Evolutionary conservation across 2,113 vertebrate genomes (phyloP).

Genomic region (Chaenocephalus aceratus): DNA sequence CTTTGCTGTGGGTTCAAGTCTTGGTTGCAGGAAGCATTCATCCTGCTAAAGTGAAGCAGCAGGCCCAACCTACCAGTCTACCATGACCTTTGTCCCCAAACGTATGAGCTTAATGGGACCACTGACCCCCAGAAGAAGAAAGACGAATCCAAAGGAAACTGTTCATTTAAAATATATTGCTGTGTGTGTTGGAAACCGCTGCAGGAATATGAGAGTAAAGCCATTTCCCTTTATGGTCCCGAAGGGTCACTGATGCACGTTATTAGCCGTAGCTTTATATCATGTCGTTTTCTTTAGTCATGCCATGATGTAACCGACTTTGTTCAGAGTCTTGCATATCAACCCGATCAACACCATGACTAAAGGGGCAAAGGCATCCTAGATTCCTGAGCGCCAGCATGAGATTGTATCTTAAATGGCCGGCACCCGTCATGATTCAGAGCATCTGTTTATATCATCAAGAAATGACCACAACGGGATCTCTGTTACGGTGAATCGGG

Average conservation of each 20-base stretch:
- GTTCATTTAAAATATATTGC: neutral
- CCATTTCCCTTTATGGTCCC: neutral
- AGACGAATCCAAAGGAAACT: neutral
- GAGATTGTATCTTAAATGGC: constrained; percentile 45
- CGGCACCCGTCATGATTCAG: constrained; percentile 58
- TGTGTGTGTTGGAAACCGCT: neutral
- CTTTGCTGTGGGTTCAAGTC: constrained; percentile 5
- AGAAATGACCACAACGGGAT: constrained; percentile 64
- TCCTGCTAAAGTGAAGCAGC: neutral
- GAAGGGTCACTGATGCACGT: neutral
- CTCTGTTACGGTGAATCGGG: constrained; percentile 47
- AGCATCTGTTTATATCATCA: constrained; percentile 78
- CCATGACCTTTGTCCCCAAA: neutral
- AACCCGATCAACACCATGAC: constrained; percentile 19
- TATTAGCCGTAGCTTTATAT: neutral
- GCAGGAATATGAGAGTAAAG: neutral
- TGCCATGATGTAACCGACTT: neutral
- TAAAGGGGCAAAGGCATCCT: constrained; percentile 32
- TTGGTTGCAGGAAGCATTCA: constrained; percentile 11
- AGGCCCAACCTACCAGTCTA: neutral
- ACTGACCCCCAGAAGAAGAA: neutral
- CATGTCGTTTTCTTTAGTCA: constrained; percentile 4
- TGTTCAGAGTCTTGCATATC: constrained; percentile 28
- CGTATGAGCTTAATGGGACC: neutral
- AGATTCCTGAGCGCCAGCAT: constrained; percentile 39